These are phyloP conservation scores for Sesamia inferens DNA, from an alignment of 2,888 invertebrate species.

Conservation along the genomic window DNA sequence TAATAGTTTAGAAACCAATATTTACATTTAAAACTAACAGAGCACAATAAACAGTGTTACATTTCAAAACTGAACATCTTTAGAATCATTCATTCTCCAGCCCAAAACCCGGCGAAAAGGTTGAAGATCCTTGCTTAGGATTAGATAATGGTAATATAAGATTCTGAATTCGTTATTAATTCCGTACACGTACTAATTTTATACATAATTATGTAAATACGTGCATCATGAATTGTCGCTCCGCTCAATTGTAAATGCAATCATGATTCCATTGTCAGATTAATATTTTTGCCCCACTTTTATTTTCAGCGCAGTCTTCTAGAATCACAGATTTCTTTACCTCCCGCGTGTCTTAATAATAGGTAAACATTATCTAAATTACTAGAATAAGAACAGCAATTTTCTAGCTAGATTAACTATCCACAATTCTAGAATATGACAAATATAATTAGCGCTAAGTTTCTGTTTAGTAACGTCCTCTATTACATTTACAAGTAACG, in stretches of 20 bases:
- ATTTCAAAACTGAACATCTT: neutral
- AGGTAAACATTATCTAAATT: slow-evolving; percentile 30
- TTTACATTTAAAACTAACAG: neutral
- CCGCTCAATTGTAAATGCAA: slow-evolving; percentile 8
- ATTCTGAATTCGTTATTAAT: neutral
- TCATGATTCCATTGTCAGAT: slow-evolving; percentile 19
- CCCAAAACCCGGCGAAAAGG: neutral
- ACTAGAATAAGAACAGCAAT: slow-evolving; percentile 34
- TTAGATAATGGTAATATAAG: slow-evolving; percentile 1
- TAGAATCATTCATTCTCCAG: neutral
- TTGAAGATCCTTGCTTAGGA: neutral
- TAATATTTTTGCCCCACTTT: slow-evolving; percentile 22
- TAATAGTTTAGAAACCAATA: slow-evolving; percentile 3
- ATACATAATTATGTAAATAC: too few species aligned
- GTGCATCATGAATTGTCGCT: neutral
- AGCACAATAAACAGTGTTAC: slow-evolving; percentile 1
- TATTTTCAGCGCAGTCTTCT: slow-evolving; percentile 47
- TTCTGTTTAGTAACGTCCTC: slow-evolving; percentile 15
- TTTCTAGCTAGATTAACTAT: slow-evolving; percentile 31
- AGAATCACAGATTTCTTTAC: slow-evolving; percentile 53
- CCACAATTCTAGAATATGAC: slow-evolving; percentile 17
- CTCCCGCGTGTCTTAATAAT: slow-evolving; percentile 52
- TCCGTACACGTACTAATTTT: slow-evolving; percentile 20
- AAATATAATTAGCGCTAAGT: slow-evolving; percentile 27
- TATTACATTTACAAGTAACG: slow-evolving; percentile 19